Conservation (phyloP, 2,113 vertebrate species). For the Halichoeres trimaculatus region DNA sequence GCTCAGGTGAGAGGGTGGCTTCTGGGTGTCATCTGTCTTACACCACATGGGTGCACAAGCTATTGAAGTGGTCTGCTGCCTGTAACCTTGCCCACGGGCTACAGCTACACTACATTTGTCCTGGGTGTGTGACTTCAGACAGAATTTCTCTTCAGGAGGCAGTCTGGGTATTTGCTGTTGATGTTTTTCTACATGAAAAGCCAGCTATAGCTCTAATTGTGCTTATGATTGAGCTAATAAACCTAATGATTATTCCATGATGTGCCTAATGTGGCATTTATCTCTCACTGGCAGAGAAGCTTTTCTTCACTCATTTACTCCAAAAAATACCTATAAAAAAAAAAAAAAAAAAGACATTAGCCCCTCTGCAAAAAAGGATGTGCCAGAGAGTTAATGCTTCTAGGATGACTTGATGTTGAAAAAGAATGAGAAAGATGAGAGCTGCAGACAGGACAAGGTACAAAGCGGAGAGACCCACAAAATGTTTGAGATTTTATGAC, state of each 20-base stretch:
- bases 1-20: conserved; percentile 15
- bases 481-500: no score
- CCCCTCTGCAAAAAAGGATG: neutral
- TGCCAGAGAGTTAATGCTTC: neutral
- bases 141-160: conserved; percentile 7
- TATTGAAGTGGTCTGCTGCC: conserved; percentile 13
- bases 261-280: neutral
- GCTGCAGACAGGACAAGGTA: no score
- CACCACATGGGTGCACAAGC: conserved; percentile 28
- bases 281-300: neutral
- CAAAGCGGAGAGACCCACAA: no score
- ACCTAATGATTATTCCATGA: neutral
- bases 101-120: conserved; percentile 24
- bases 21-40: conserved; percentile 32
- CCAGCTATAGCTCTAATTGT: neutral
- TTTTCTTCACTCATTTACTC: neutral
- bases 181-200: neutral
- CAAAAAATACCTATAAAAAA: neutral
- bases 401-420: no score
- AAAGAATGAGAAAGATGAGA: no score
- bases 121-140: neutral
- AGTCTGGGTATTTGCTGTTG: neutral
- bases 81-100: conserved; percentile 18
- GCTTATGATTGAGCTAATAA: neutral
- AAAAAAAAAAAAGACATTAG: neutral